Evolutionary conservation across 2,888 invertebrate species (phyloP).

Genomic region (Cantharis rustica): DNA sequence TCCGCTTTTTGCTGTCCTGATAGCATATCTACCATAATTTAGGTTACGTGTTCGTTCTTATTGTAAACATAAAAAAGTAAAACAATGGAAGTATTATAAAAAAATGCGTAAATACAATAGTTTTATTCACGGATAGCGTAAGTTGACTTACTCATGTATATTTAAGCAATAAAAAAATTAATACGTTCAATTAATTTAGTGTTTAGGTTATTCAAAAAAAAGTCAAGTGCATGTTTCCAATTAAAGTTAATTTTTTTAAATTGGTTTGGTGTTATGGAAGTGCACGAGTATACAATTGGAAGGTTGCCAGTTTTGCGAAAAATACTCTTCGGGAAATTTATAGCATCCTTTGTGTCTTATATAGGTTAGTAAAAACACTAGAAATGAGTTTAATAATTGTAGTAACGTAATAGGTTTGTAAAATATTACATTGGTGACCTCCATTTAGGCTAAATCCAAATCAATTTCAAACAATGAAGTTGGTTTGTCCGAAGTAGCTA

Average conservation of each 20-base stretch:
- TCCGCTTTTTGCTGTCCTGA: not conserved
- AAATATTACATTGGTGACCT: conserved; percentile 33
- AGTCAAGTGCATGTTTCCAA: conserved; percentile 24
- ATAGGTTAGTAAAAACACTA: conserved; percentile 35
- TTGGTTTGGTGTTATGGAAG: conserved; percentile 12
- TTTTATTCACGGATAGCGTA: not conserved
- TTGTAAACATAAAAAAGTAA: not conserved
- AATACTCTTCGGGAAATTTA: conserved; percentile 8
- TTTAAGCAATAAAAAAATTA: not conserved
- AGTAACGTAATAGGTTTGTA: conserved; percentile 34
- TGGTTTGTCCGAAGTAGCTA: not conserved
- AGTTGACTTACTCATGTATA: not conserved
- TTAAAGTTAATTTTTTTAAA: conserved; percentile 18
- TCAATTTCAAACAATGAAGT: conserved; percentile 5
- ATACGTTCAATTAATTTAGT: not conserved
- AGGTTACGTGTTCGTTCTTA: not conserved
- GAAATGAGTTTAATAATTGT: conserved; percentile 31
- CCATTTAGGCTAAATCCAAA: conserved; percentile 24
- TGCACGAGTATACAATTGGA: conserved; percentile 20
- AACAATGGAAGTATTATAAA: not conserved
- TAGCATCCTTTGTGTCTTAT: conserved; percentile 19
- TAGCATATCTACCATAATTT: not conserved
- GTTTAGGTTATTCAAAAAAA: conserved; percentile 17
- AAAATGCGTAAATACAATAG: not conserved
- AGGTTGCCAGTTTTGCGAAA: conserved; percentile 31